These are phyloP conservation scores for Takifugu ocellatus DNA, from an alignment of 2,797 vertebrate genomes.

Conservation along the genomic window DNA sequence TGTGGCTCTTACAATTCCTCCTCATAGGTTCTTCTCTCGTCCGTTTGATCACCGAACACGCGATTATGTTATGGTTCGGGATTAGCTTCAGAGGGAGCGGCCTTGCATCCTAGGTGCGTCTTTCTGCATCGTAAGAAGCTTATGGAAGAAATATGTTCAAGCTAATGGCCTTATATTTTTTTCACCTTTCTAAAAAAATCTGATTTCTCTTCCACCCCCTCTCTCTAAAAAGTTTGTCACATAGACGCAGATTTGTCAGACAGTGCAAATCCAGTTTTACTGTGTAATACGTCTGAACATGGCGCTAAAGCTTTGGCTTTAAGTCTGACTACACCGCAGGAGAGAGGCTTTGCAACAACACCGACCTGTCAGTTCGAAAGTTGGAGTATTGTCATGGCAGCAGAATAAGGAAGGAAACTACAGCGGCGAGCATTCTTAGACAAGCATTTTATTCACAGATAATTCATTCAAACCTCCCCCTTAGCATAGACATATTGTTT, in stretches of 20 bases:
- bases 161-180: slow-evolving; percentile 75
- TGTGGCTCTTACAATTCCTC: slow-evolving; percentile 70
- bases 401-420: background rate
- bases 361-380: slow-evolving; percentile 33
- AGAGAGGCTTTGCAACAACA: slow-evolving; percentile 56
- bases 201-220: slow-evolving; percentile 39
- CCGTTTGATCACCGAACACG: slow-evolving; percentile 79
- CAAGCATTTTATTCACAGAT: background rate
- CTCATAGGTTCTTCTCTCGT: slow-evolving; percentile 64
- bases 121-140: slow-evolving; percentile 75
- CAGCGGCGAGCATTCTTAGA: background rate
- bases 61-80: slow-evolving; percentile 71
- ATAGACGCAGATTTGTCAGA: slow-evolving; percentile 65
- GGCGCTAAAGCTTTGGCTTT: slow-evolving; percentile 58
- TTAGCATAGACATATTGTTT: background rate
- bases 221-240: slow-evolving; percentile 66
- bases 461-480: background rate
- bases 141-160: slow-evolving; percentile 67
- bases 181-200: slow-evolving; percentile 41
- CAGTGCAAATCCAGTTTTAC: slow-evolving; percentile 68
- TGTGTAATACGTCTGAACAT: slow-evolving; percentile 65
- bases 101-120: slow-evolving; percentile 75
- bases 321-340: slow-evolving; percentile 52
- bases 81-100: slow-evolving; percentile 71
- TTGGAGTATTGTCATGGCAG: slow-evolving; percentile 10